Evolutionary conservation across 2,888 invertebrate genomes (phyloP), one percentile per base, ranked within the genome.

Genomic region (Pseudococcus jackbeardsleyi): DNA sequence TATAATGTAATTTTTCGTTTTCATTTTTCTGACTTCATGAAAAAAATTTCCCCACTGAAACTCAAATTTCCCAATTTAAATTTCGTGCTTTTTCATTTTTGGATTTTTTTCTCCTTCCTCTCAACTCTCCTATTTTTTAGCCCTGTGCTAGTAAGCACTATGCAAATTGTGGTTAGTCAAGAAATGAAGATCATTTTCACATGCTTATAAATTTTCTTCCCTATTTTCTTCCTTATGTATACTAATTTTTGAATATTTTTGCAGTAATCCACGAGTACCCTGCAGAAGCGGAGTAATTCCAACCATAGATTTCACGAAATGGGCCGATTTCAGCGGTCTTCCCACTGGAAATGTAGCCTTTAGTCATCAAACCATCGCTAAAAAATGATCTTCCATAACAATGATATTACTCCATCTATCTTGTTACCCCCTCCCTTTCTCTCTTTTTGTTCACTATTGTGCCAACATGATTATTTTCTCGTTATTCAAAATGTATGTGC

Each of bases 251-350:
- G 42, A 9, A 0, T 9, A 42, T 42, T 42, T 33, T 86, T 72
- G 1, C 91, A 97, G 97, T 90, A 97, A 97, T 92, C 97, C 97
- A n/a, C 94, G 97, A 90, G 97, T 97, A 90, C 96, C 97, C 11
- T 98, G 98, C 92, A 94, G 95, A 92, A 96, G 96, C 91, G 97
- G 97, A 90, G 94, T 97, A 85, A 94, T 98, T 89, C 97, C 98
- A 17, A 94, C 95, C 89, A 96, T 98, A 91, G 97, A 98, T 92
- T 94, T 97, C 90, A 94, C 94, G 90, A 97, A 97, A 92, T 98
- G 97, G 97, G 96, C 96, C 22, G 97, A 97, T 91, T 94, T 92
- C 89, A 91, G 91, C 50, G 91, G 90, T 42, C 89, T 59, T 48
- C 89, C 46, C 86, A 88, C 89, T 26, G 89, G 89, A 72, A 54